Evolutionary conservation across 2,113 vertebrate species (phyloP).

Genomic region (Trematocara nigrifrons): DNA sequence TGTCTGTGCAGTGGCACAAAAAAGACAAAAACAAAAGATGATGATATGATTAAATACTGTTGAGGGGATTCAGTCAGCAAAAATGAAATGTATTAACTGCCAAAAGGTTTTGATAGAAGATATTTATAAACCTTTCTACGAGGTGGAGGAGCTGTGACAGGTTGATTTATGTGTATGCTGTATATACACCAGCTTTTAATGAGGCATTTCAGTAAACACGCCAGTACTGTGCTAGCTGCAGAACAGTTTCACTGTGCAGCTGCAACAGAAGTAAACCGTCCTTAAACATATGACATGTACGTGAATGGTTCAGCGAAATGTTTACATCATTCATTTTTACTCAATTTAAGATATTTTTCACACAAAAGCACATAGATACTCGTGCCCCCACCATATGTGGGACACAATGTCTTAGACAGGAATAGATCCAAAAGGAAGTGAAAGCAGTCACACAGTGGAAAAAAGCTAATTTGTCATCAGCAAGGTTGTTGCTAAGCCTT

Average conservation of each 20-base stretch:
- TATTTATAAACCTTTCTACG: neutral
- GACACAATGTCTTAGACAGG: conserved; percentile 21
- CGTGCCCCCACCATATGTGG: neutral
- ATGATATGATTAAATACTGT: neutral
- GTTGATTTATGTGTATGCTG: neutral
- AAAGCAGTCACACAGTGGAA: conserved; percentile 44
- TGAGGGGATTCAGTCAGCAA: neutral
- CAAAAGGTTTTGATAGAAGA: neutral
- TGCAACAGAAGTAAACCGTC: neutral
- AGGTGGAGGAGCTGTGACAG: neutral
- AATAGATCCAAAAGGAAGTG: conserved; percentile 45
- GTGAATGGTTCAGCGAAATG: neutral
- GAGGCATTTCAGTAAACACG: neutral
- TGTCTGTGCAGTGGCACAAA: neutral
- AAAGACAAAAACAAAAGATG: neutral
- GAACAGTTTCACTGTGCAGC: neutral
- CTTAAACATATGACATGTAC: neutral
- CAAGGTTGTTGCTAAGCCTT: neutral
- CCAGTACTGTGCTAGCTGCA: neutral
- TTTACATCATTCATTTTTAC: neutral
- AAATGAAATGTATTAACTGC: neutral
- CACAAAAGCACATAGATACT: neutral
- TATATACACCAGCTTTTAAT: neutral
- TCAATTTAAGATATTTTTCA: neutral
- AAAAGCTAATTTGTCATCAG: conserved; percentile 48